These are phyloP conservation scores for Sylvicapra grimmia DNA, from an alignment of 2,113 vertebrate species.

Conservation along the genomic window DNA sequence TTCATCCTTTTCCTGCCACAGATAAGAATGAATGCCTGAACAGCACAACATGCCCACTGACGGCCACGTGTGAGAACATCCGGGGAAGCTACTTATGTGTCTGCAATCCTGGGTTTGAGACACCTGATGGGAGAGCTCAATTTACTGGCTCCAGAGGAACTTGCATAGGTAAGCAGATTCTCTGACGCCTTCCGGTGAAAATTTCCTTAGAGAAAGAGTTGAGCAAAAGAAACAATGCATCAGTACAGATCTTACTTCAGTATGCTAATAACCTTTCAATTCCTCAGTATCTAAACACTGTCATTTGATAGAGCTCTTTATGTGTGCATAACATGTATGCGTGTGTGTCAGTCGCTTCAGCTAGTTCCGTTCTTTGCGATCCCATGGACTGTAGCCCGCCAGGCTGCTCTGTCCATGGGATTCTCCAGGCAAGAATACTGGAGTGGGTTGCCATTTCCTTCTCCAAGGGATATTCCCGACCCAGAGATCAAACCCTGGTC, in stretches of 20 bases:
- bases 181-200: not conserved
- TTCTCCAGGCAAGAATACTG: not conserved
- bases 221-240: not conserved
- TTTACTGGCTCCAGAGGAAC: not conserved
- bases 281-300: not conserved
- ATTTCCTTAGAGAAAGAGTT: not conserved
- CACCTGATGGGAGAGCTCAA: not conserved
- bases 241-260: not conserved
- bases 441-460: not conserved
- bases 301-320: not conserved
- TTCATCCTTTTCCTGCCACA: not conserved
- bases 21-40: not conserved
- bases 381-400: not conserved
- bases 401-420: not conserved
- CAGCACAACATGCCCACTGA: not conserved
- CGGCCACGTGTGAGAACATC: not conserved
- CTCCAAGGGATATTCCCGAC: not conserved
- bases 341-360: not conserved
- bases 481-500: not conserved
- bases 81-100: not conserved
- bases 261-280: not conserved
- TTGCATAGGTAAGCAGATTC: not conserved
- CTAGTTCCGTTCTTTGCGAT: fast-evolving
- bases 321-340: not conserved
- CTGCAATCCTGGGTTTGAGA: not conserved